Evolutionary conservation across 23 tunicate species (phyloP), one percentile per base, ranked within the genome.

Genomic region (Corella eumyota): DNA sequence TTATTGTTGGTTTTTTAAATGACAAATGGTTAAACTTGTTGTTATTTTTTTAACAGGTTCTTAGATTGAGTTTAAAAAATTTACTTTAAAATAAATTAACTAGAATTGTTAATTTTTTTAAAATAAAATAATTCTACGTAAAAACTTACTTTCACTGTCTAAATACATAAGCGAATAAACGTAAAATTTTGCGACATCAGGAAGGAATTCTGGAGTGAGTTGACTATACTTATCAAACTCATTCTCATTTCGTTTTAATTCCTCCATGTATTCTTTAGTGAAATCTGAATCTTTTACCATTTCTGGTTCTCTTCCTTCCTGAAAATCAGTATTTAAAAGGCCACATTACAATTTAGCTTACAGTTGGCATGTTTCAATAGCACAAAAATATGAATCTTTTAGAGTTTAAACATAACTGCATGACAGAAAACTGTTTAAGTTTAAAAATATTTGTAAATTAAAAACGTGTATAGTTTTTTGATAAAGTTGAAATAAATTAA

Each of bases 111-210:
- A 25, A 29, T n/a, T 58, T 58, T 9, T 29, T 26, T 31, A 25
- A 3, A 4, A 7, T 40, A 15, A 11, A 40, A 40, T 9, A 40
- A 40, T 40, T 40, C 48, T 11, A 40, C 11, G 48, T 9, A 40
- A 58, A 6, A 1, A 27, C 77, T 46, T 56, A 79, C 88, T 59
- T 27, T 33, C 11, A 3, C 62, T 33, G 21, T 79, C 50, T 31
- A 70, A 32, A 27, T 71, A 46, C 1, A 53, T 66, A 34, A 79
- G 28, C 22, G 88, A 79, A 2, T 30, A 23, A 22, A 69, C 74
- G 77, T 77, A 79, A 50, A 79, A 79, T 61, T 79, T 79, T 20
- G 69, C 88, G 32, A 63, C 70, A 70, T 79, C 88, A 1, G 55
- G 54, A n/a, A 70, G 58, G 7, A 51, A 56, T 15, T 71, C 77